These are phyloP conservation scores for Aegithalos caudatus DNA, from an alignment of 2,113 vertebrate genomes.

Conservation along the genomic window DNA sequence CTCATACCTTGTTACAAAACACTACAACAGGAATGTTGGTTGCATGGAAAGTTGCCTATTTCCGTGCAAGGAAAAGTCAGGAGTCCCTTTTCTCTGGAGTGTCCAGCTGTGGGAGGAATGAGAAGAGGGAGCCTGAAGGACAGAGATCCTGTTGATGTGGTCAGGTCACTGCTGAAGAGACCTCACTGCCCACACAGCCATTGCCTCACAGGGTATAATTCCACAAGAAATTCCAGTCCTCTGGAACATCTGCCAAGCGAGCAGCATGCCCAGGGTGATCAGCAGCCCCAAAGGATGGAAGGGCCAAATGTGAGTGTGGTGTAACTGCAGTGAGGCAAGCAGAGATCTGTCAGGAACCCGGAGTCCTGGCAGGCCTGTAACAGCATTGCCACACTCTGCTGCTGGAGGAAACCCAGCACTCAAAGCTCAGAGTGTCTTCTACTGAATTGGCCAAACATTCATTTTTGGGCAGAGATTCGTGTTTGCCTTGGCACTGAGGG, in stretches of 20 bases:
- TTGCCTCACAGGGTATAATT: neutral
- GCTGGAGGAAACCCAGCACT: neutral
- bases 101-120: neutral
- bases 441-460: fast-evolving
- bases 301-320: neutral
- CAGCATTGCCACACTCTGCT: neutral
- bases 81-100: neutral
- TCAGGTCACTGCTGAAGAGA: neutral
- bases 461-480: neutral
- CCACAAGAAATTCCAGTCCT: constrained; percentile 21
- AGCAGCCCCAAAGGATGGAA: neutral
- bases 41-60: neutral
- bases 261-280: neutral
- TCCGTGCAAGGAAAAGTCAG: neutral
- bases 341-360: neutral
- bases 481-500: neutral
- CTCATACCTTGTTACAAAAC: neutral
- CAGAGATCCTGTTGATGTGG: neutral
- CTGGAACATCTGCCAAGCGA: neutral
- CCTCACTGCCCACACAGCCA: neutral
- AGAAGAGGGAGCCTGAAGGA: neutral
- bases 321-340: neutral
- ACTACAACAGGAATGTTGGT: neutral
- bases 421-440: neutral
- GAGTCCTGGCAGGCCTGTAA: neutral